These are phyloP conservation scores for Origma solitaria DNA, from an alignment of 2,113 vertebrate species.

Conservation along the genomic window DNA sequence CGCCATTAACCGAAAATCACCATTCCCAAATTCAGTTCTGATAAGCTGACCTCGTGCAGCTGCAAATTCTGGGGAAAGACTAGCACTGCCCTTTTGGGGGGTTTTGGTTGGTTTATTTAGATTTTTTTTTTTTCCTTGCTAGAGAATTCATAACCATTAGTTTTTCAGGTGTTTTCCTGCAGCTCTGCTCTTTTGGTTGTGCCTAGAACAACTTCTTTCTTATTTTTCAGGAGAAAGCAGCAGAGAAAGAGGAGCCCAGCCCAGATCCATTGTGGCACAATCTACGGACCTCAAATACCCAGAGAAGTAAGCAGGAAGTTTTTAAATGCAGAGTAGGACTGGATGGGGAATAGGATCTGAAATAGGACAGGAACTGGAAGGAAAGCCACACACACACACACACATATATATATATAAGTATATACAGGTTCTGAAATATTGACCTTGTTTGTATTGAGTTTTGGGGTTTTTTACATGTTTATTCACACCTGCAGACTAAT, in stretches of 20 bases:
- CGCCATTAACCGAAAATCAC: neutral
- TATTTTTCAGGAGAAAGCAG: slow-evolving; percentile 2
- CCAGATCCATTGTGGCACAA: slow-evolving; percentile 29
- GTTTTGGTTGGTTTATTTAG: neutral
- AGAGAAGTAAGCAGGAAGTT: slow-evolving; percentile 28
- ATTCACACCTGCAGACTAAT: neutral
- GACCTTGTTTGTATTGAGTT: neutral
- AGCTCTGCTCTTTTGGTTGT: neutral
- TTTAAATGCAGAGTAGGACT: neutral
- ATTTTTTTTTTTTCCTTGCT: neutral
- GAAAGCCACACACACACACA: neutral
- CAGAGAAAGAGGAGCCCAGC: neutral
- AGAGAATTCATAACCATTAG: neutral
- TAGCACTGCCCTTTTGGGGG: neutral
- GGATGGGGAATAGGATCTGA: neutral
- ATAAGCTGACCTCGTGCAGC: neutral
- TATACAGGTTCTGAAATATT: neutral
- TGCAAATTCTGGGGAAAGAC: neutral
- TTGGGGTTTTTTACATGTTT: neutral
- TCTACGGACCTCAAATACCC: neutral
- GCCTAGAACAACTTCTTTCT: neutral
- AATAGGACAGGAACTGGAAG: neutral
- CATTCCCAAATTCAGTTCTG: neutral
- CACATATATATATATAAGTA: no score
- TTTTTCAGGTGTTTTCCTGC: neutral